A percentile compares a stretch with the other conserved stretches of the same genome.
Conservation (phyloP, 2,113 vertebrate species). For the Scortum barcoo region DNA sequence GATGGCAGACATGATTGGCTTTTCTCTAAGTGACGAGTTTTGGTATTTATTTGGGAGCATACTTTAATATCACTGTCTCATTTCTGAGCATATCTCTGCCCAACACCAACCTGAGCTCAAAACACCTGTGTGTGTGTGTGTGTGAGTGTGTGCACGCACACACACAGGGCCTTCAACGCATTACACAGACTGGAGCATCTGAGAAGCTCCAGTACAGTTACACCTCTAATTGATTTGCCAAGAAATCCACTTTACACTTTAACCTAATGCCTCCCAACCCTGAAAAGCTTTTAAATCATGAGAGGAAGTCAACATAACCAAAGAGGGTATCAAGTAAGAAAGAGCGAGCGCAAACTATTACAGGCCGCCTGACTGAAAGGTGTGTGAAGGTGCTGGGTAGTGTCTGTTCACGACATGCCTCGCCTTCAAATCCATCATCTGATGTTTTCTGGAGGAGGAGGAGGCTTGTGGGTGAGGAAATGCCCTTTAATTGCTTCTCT, state of each 20-base stretch:
- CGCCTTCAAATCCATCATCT: neutral
- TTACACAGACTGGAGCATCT: conserved; percentile 54
- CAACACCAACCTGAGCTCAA: neutral
- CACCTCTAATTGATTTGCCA: conserved; percentile 75
- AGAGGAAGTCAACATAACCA: conserved; percentile 51
- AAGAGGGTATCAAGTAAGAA: conserved; percentile 39
- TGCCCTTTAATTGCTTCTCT: neutral
- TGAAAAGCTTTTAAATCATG: conserved; percentile 80
- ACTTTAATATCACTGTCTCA: neutral
- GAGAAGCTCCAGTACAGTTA: conserved; percentile 58
- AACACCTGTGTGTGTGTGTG: conserved; percentile 6
- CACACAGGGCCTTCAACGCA: conserved; percentile 21
- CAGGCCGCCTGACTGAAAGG: neutral
- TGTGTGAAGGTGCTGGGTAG: neutral
- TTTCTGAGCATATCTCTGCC: neutral
- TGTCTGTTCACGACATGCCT: neutral
- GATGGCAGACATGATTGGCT: neutral
- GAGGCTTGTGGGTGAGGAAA: neutral
- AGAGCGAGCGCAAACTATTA: conserved; percentile 32
- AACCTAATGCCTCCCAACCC: conserved; percentile 77
- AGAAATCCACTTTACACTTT: conserved; percentile 79
- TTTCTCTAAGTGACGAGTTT: neutral
- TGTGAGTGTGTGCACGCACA: too few relatives aligned
- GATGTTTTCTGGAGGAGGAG: neutral
- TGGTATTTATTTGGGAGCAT: too few relatives aligned